Conservation (phyloP, 2,797 vertebrate genomes). For the Gymnocypris eckloni region DNA sequence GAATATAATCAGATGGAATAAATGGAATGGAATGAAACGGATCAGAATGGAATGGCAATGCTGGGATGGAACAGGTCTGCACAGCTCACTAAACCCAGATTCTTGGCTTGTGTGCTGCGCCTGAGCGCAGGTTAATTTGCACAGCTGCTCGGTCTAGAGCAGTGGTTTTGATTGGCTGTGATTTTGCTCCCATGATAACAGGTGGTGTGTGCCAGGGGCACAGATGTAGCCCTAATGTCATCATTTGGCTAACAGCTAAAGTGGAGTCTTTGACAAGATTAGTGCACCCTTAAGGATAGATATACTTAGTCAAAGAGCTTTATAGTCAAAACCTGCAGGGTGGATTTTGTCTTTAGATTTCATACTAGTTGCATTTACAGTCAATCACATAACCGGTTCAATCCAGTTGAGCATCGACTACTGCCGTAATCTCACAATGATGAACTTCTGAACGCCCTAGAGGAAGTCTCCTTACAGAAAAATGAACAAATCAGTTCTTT, state of each 20-base stretch:
- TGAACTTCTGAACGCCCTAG: constrained; percentile 18
- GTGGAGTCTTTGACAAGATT: constrained; percentile 37
- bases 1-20: constrained; percentile 50
- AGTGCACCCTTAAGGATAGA: constrained; percentile 21
- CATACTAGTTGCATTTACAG: constrained; percentile 1
- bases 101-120: constrained; percentile 58
- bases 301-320: constrained; percentile 4
- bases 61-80: background rate
- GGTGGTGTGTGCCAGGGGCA: constrained; percentile 31
- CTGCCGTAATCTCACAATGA: background rate
- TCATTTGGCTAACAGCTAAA: constrained; percentile 41
- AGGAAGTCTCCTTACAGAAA: constrained; percentile 30
- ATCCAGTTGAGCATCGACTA: background rate
- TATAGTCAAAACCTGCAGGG: background rate
- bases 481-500: constrained; percentile 42
- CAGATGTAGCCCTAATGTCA: constrained; percentile 53
- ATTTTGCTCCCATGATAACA: constrained; percentile 38
- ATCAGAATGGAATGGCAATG: constrained; percentile 23
- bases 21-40: constrained; percentile 46
- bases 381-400: background rate
- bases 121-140: constrained; percentile 42
- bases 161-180: constrained; percentile 39
- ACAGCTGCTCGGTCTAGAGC: constrained; percentile 26
- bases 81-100: constrained; percentile 32
- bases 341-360: constrained; percentile 35